These are phyloP conservation scores for Campaea margaritaria DNA, from an alignment of 2,888 invertebrate species.

Conservation along the genomic window DNA sequence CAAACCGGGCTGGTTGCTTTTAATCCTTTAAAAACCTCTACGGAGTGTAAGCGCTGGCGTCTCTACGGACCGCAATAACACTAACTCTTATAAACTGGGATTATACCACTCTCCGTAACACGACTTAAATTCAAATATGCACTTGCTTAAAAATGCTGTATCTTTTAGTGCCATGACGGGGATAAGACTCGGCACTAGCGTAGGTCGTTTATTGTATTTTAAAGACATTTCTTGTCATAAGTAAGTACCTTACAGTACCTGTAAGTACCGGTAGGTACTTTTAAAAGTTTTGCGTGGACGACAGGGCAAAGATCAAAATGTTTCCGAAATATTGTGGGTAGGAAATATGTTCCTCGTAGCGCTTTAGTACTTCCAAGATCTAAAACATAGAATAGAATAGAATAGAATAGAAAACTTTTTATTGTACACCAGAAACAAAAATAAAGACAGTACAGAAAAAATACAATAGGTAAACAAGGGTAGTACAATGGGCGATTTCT, in stretches of 20 bases:
- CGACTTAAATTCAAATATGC: slow-evolving; percentile 68
- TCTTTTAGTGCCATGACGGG: slow-evolving; percentile 47
- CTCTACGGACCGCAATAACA: slow-evolving; percentile 66
- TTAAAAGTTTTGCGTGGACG: too few species aligned
- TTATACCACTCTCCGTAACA: slow-evolving; percentile 65
- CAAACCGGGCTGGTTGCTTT: slow-evolving; percentile 53
- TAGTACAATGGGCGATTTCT: too few species aligned
- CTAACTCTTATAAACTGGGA: slow-evolving; percentile 71
- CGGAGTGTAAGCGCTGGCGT: slow-evolving; percentile 57
- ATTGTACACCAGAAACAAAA: too few species aligned
- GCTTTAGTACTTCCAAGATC: too few species aligned
- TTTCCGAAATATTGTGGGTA: too few species aligned
- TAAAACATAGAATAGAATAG: too few species aligned
- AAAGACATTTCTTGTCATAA: neutral
- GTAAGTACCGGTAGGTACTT: too few species aligned
- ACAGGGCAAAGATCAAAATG: too few species aligned
- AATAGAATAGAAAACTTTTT: too few species aligned
- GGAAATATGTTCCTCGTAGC: too few species aligned
- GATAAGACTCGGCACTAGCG: slow-evolving; percentile 35
- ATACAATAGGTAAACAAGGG: too few species aligned
- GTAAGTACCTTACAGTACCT: neutral
- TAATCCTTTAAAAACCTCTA: slow-evolving; percentile 63
- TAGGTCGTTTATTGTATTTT: slow-evolving; percentile 22
- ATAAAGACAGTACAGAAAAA: too few species aligned
- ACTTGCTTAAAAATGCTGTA: slow-evolving; percentile 62